Percentiles rank a stretch among this genome's conserved stretches.
Conservation (phyloP, 2,888 invertebrate species). For the Perithous albicinctus region DNA sequence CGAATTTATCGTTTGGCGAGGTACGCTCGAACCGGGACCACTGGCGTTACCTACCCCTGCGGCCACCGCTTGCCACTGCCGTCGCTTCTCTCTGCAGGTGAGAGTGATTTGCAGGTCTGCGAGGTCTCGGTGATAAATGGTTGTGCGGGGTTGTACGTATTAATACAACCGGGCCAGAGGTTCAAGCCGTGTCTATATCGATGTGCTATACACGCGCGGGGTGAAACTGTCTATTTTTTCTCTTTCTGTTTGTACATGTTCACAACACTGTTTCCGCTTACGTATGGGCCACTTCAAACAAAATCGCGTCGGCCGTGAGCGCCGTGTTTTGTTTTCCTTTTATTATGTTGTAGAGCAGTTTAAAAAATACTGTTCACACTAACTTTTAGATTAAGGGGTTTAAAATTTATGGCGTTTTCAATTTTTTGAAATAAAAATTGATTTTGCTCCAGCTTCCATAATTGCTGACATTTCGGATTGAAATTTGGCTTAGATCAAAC, state of each 20-base stretch:
- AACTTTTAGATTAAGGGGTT: too few relatives aligned
- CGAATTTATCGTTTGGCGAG: conserved; percentile 66
- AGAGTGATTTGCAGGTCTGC: conserved; percentile 73
- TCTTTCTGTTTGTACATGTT: conserved; percentile 22
- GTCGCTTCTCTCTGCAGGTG: conserved; percentile 61
- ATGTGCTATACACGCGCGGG: background rate
- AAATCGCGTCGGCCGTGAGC: too few relatives aligned
- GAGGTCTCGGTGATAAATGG: conserved; percentile 72
- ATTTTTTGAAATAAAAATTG: too few relatives aligned
- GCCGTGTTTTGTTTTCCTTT: too few relatives aligned
- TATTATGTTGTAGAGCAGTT: too few relatives aligned
- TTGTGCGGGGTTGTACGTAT: conserved; percentile 67
- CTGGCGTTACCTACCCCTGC: conserved; percentile 49
- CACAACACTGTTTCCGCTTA: conserved; percentile 24
- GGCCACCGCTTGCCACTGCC: conserved; percentile 20
- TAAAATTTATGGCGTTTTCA: too few relatives aligned
- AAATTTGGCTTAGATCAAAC: too few relatives aligned
- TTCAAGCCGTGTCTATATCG: conserved; percentile 59
- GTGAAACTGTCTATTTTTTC: conserved; percentile 24
- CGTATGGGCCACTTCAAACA: too few relatives aligned
- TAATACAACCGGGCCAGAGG: conserved; percentile 64
- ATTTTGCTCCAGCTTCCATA: too few relatives aligned
- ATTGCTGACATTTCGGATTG: too few relatives aligned
- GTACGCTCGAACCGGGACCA: conserved; percentile 41
- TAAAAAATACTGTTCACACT: too few relatives aligned